Percentiles rank a stretch among this genome's conserved stretches.
phyloP scores from a whole-genome alignment of 2,113 vertebrate species.

The Conger conger region DNA sequence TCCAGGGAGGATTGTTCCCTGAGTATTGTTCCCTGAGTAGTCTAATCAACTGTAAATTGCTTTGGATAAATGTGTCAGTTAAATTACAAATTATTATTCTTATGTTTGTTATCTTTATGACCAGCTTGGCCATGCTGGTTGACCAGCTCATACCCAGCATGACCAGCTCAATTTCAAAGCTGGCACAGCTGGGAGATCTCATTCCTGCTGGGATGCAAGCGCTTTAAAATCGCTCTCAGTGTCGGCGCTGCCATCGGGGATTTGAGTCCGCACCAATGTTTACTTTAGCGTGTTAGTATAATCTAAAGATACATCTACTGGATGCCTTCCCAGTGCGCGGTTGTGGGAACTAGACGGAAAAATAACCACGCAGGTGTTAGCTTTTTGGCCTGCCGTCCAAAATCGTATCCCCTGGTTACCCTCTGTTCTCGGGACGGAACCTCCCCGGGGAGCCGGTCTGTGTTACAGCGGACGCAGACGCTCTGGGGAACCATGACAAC shows the following conservation, averaged over 20 bases:
- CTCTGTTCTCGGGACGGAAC: neutral
- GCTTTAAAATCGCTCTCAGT: neutral
- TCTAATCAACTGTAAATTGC: no score
- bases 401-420: neutral
- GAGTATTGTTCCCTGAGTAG: no score
- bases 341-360: conserved; percentile 13
- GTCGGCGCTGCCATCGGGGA: neutral
- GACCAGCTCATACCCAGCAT: no score
- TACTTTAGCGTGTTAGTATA: neutral
- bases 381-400: conserved; percentile 20
- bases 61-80: no score
- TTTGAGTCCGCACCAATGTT: neutral
- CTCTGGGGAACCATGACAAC: neutral
- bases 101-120: no score
- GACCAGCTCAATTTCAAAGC: no score
- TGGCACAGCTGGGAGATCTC: neutral
- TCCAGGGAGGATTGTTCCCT: no score
- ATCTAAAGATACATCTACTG: conserved; percentile 38
- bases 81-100: no score
- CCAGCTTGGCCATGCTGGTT: no score
- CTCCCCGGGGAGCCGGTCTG: neutral
- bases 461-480: neutral
- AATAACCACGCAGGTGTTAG: conserved; percentile 25
- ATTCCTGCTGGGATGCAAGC: neutral
- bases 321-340: conserved; percentile 11